Conservation (phyloP, 2,113 vertebrate species). For the Syngnathus floridae region DNA sequence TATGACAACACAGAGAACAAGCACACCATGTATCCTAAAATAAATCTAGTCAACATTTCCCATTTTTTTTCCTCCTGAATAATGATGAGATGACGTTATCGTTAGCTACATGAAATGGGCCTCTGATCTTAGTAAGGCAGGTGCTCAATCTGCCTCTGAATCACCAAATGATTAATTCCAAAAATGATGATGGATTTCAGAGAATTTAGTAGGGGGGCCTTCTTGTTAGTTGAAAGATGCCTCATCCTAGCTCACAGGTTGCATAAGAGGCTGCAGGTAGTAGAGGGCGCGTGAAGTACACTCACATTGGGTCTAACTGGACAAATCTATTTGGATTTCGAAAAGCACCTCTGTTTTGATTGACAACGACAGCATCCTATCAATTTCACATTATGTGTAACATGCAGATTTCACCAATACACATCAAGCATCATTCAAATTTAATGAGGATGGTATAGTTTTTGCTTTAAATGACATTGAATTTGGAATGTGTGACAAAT, state of each 20-base stretch:
- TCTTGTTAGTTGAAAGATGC: not conserved
- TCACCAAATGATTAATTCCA: not conserved
- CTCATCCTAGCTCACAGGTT: not conserved
- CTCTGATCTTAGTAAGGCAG: not conserved
- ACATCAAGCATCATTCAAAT: not conserved
- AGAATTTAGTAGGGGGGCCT: not conserved
- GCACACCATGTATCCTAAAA: not conserved
- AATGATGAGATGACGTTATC: constrained; percentile 31
- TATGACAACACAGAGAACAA: constrained; percentile 44
- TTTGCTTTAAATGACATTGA: not conserved
- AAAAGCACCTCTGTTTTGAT: not conserved
- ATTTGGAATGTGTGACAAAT: not conserved
- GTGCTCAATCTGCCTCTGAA: not conserved
- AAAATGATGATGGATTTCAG: not conserved
- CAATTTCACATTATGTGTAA: not conserved
- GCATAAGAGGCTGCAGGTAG: not conserved
- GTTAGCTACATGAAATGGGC: not conserved
- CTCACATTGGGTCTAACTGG: not conserved
- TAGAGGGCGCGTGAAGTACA: constrained; percentile 8
- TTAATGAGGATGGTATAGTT: too few species aligned
- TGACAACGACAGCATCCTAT: not conserved
- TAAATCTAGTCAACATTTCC: not conserved
- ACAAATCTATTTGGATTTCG: not conserved
- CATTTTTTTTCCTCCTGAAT: constrained; percentile 31
- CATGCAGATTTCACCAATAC: not conserved